Evolutionary conservation across 1,140 invertebrate species (phyloP).

Genomic region (Ceratosolen solmsi): DNA sequence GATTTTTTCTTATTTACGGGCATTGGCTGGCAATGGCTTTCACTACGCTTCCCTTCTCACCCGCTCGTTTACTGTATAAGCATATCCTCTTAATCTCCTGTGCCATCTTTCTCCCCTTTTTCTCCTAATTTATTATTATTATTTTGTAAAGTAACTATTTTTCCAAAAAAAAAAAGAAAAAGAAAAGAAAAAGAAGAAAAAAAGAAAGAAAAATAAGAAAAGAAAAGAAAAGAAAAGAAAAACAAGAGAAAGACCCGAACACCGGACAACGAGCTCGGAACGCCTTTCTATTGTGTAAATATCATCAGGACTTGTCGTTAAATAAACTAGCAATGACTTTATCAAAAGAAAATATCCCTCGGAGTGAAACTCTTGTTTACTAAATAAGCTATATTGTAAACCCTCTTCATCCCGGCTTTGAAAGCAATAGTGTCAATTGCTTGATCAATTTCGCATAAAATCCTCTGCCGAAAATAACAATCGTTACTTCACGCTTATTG

Average conservation of each 20-base stretch:
- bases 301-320: slow-evolving; percentile 20
- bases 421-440: not conserved
- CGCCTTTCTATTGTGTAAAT: slow-evolving; percentile 8
- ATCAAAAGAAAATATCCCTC: not conserved
- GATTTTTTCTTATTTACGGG: slow-evolving; percentile 62
- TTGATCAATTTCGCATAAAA: not conserved
- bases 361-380: not conserved
- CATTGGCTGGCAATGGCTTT: slow-evolving; percentile 43
- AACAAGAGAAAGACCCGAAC: too few relatives aligned
- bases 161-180: too few relatives aligned
- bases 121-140: slow-evolving; percentile 42
- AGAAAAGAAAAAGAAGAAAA: too few relatives aligned
- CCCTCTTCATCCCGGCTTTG: not conserved
- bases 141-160: slow-evolving; percentile 29
- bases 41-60: not conserved
- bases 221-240: too few relatives aligned
- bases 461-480: not conserved
- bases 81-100: slow-evolving; percentile 53
- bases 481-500: too few relatives aligned
- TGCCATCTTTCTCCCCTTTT: slow-evolving; percentile 55
- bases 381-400: slow-evolving; percentile 11
- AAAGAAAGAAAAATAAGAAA: too few relatives aligned
- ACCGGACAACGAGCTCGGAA: slow-evolving; percentile 19
- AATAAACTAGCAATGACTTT: slow-evolving; percentile 31
- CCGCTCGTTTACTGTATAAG: not conserved